phyloP scores from a whole-genome alignment of 1,140 invertebrate species.

The Drosophila equinoxialis region DNA sequence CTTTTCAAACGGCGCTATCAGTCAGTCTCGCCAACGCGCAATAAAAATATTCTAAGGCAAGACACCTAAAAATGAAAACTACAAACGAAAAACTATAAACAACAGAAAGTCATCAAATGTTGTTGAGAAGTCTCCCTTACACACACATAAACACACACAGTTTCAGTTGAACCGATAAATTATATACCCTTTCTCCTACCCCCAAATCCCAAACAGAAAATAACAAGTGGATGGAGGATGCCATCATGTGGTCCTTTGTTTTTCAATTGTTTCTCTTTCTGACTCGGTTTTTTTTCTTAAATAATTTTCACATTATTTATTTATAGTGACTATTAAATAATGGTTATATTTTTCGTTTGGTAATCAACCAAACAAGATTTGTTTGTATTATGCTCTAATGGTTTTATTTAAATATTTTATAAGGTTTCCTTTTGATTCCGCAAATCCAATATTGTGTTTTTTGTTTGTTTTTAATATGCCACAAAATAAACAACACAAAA shows the following conservation, averaged over 20 bases:
- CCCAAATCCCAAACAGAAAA: neutral
- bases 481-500: too few relatives aligned
- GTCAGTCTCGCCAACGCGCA: slow-evolving; percentile 70
- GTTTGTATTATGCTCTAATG: too few relatives aligned
- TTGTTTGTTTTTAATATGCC: too few relatives aligned
- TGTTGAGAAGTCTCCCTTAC: slow-evolving; percentile 37
- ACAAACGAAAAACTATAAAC: slow-evolving; percentile 59
- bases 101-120: slow-evolving; percentile 59
- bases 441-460: too few relatives aligned
- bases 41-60: slow-evolving; percentile 72
- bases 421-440: too few relatives aligned
- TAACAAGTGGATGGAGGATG: slow-evolving; percentile 16
- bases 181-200: slow-evolving; percentile 41
- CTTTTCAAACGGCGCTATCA: slow-evolving; percentile 38
- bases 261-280: neutral
- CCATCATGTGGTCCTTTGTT: slow-evolving; percentile 1
- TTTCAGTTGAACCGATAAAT: slow-evolving; percentile 55
- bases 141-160: slow-evolving; percentile 12
- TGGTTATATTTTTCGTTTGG: neutral
- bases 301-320: neutral
- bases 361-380: too few relatives aligned
- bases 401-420: too few relatives aligned
- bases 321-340: neutral
- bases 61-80: slow-evolving; percentile 35
- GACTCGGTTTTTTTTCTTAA: neutral